Percentiles rank a stretch among this genome's conserved stretches.
phyloP scores from a whole-genome alignment of 2,888 invertebrate species.

The Sesamia inferens region DNA sequence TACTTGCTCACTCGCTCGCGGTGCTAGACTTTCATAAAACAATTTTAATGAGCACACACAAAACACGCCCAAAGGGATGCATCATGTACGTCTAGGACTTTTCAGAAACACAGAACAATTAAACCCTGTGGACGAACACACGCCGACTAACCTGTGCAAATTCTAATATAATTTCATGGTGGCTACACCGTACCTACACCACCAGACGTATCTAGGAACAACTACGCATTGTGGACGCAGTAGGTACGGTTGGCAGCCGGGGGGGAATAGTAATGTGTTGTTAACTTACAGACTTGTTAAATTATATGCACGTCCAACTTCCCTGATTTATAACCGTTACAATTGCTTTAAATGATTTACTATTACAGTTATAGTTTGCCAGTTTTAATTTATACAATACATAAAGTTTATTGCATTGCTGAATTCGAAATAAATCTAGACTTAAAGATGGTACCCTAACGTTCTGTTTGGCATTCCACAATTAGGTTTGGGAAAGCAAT shows the following conservation, averaged over 20 bases:
- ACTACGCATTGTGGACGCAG: constrained; percentile 20
- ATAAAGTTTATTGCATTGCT: constrained; percentile 7
- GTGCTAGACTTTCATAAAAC: constrained; percentile 21
- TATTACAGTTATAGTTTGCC: constrained; percentile 45
- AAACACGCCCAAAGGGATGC: constrained; percentile 29
- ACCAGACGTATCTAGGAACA: constrained; percentile 35
- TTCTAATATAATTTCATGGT: constrained; percentile 62
- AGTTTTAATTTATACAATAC: constrained; percentile 46
- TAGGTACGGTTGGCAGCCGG: constrained; percentile 54
- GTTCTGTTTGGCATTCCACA: constrained; percentile 6
- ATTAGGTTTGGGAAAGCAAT: constrained; percentile 23
- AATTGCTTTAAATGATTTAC: constrained; percentile 73
- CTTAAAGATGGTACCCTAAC: not conserved
- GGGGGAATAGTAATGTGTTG: constrained; percentile 75
- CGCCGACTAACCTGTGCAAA: constrained; percentile 57
- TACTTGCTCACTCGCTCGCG: no score
- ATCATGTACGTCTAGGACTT: constrained; percentile 9
- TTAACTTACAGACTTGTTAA: constrained; percentile 75
- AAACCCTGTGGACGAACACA: constrained; percentile 50
- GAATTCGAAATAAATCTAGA: constrained; percentile 1
- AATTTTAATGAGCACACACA: constrained; percentile 32
- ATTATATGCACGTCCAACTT: constrained; percentile 76
- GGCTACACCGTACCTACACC: constrained; percentile 40
- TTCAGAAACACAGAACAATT: constrained; percentile 51
- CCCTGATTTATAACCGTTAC: constrained; percentile 73